Conservation (phyloP, 2,113 vertebrate species). For the Bos indicus region DNA sequence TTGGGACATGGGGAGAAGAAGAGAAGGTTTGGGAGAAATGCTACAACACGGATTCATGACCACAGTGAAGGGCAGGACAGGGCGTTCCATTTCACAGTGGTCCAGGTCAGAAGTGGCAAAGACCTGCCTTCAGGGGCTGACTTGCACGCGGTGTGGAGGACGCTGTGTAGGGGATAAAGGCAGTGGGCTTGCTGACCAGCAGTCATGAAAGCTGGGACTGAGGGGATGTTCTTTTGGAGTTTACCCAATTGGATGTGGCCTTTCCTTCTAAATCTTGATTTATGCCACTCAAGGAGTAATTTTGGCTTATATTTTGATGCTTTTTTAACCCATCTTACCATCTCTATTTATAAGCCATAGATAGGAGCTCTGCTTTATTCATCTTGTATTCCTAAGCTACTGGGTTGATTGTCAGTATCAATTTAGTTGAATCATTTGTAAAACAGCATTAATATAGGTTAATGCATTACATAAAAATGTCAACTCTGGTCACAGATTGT, state of each 20-base stretch:
- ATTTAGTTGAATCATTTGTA: neutral
- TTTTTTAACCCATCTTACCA: neutral
- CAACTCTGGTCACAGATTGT: neutral
- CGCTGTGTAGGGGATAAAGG: neutral
- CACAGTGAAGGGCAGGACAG: neutral
- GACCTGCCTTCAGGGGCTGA: neutral
- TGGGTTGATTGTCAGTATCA: neutral
- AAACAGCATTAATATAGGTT: neutral
- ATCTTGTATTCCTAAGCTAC: neutral
- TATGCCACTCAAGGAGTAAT: neutral
- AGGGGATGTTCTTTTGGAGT: neutral
- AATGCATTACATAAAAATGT: neutral
- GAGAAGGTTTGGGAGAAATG: neutral
- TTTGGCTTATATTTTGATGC: neutral
- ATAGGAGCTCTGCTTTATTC: neutral
- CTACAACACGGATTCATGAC: neutral
- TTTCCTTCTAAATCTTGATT: neutral
- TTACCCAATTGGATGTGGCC: neutral
- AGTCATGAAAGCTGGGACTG: neutral
- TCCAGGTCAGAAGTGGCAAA: neutral
- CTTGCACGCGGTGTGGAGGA: rapidly evolving
- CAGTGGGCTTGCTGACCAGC: neutral
- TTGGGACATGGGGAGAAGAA: neutral
- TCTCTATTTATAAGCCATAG: neutral
- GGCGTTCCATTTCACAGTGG: neutral